A percentile compares a stretch with the other conserved stretches of the same genome.
phyloP scores from a whole-genome alignment of 2,888 invertebrate species.

The Alloplasta piceator region DNA sequence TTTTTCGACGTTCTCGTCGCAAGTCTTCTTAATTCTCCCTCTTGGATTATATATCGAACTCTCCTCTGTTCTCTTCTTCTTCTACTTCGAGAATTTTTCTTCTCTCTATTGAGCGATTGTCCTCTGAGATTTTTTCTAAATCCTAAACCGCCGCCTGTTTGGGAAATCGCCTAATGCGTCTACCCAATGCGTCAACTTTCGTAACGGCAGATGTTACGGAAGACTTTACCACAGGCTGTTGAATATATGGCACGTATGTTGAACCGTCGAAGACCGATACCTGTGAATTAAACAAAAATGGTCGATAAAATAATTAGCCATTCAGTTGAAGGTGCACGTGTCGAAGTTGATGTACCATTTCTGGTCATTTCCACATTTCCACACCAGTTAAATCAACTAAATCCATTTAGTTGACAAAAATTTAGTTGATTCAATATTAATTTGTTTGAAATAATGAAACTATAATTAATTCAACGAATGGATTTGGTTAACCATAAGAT shows the following conservation, averaged over 20 bases:
- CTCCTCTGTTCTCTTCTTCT: slow-evolving; percentile 1
- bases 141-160: too few relatives aligned
- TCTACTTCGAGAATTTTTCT: slow-evolving; percentile 10
- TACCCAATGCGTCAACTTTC: slow-evolving; percentile 15
- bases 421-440: too few relatives aligned
- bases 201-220: slow-evolving; percentile 57
- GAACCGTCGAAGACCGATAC: slow-evolving; percentile 72
- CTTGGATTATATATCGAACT: slow-evolving; percentile 28
- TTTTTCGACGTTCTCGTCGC: slow-evolving; percentile 73
- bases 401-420: too few relatives aligned
- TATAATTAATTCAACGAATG: too few relatives aligned
- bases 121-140: not conserved
- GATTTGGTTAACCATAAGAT: too few relatives aligned
- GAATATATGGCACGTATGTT: slow-evolving; percentile 80
- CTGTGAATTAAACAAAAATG: slow-evolving; percentile 67
- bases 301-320: slow-evolving; percentile 13
- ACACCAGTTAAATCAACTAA: too few relatives aligned
- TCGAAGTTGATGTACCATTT: too few relatives aligned
- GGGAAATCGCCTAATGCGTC: slow-evolving; percentile 5
- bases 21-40: slow-evolving; percentile 52
- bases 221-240: slow-evolving; percentile 81
- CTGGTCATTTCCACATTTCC: too few relatives aligned
- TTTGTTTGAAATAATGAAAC: too few relatives aligned
- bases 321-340: too few relatives aligned
- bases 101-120: not conserved